phyloP scores from a whole-genome alignment of 2,113 vertebrate species.

The human region GRCh38 chr2:111632001-111632500 shows the following conservation, averaged over 20 bases:
- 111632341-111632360: not conserved
- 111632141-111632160: slow-evolving; percentile 41
- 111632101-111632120: slow-evolving; percentile 39
- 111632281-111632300: slow-evolving; percentile 2
- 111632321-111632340: not conserved
- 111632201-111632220: slow-evolving; percentile 27
- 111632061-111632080: slow-evolving; percentile 8
- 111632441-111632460: not conserved
- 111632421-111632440: not conserved
- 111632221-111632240: not conserved
- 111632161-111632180: slow-evolving; percentile 46
- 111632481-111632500: not conserved
- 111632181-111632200: slow-evolving; percentile 45
- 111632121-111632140: slow-evolving; percentile 46
- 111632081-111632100: slow-evolving; percentile 34
- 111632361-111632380: not conserved
- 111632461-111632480: not conserved
- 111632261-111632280: not conserved
- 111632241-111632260: not conserved
- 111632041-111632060: not conserved
- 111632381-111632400: not conserved
- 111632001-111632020: not conserved
- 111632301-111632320: not conserved
- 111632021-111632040: not conserved
- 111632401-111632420: not conserved